A percentile compares a stretch with the other conserved stretches of the same genome.
These are phyloP conservation scores for Chloroceryle amazona DNA, from an alignment of 2,797 vertebrate genomes.

Conservation along the genomic window DNA sequence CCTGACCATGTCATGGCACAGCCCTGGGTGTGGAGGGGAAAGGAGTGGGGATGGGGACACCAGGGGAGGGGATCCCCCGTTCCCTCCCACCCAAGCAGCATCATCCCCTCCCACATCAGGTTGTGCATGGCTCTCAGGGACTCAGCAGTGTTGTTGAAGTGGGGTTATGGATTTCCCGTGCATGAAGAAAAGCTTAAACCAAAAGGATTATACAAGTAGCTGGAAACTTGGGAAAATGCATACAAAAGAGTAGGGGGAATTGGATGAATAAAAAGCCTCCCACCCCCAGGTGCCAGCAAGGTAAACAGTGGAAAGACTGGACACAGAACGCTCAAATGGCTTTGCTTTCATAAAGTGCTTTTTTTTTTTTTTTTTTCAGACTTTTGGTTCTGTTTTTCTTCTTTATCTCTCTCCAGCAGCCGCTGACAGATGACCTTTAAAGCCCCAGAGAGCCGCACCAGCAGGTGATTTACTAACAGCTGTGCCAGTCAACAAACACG, in stretches of 20 bases:
- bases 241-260: background rate
- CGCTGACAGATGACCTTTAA: slow-evolving; percentile 73
- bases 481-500: slow-evolving; percentile 67
- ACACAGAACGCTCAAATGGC: fast-evolving
- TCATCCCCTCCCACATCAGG: fast-evolving
- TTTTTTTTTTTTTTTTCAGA: background rate
- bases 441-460: slow-evolving; percentile 31
- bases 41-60: fast-evolving
- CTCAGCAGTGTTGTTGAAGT: background rate
- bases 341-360: background rate
- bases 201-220: background rate
- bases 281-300: background rate
- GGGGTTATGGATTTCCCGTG: fast-evolving
- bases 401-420: slow-evolving; percentile 66
- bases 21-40: fast-evolving
- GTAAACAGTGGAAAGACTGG: slow-evolving; percentile 32
- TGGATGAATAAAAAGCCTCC: background rate
- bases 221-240: background rate
- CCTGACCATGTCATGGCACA: fast-evolving
- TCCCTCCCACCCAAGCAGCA: background rate
- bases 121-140: fast-evolving
- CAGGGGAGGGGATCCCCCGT: background rate
- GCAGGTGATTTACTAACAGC: slow-evolving; percentile 78
- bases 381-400: slow-evolving; percentile 60
- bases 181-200: background rate